These are phyloP conservation scores for Ylistrum balloti DNA, from an alignment of 1,140 invertebrate species.

Conservation along the genomic window DNA sequence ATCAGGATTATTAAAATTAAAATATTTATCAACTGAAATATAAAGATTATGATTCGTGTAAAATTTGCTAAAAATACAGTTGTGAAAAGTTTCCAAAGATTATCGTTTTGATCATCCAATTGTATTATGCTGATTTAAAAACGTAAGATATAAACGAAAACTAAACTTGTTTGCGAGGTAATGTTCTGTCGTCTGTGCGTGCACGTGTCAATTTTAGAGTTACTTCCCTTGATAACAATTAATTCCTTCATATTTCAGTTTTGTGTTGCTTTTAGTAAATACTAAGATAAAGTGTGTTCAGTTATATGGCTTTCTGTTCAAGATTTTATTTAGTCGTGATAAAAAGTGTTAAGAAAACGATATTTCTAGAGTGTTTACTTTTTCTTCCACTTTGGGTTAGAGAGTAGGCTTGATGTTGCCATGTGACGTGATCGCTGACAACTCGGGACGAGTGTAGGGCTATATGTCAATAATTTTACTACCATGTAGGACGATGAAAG, in stretches of 20 bases:
- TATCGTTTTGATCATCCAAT: too few species aligned
- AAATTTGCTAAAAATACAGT: too few species aligned
- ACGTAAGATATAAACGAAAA: too few species aligned
- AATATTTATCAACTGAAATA: too few species aligned
- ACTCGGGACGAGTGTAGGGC: conserved; percentile 51
- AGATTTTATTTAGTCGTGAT: neutral
- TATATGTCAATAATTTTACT: conserved; percentile 14
- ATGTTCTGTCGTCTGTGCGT: too few species aligned
- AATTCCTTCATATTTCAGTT: neutral
- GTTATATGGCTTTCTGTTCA: neutral
- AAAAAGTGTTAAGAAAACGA: neutral
- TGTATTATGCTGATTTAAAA: too few species aligned
- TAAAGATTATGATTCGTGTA: too few species aligned
- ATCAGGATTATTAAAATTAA: too few species aligned
- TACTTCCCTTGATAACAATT: neutral
- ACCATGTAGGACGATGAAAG: neutral
- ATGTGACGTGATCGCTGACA: conserved; percentile 72
- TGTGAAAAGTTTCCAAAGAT: too few species aligned
- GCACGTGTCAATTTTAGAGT: neutral
- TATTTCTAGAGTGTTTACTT: conserved; percentile 48
- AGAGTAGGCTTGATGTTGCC: conserved; percentile 69
- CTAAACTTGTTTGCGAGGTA: too few species aligned
- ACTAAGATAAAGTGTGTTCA: neutral
- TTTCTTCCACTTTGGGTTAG: conserved; percentile 44
- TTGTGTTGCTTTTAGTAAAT: neutral